Conservation (phyloP, 2,888 invertebrate species). For the Bellardia pandia region DNA sequence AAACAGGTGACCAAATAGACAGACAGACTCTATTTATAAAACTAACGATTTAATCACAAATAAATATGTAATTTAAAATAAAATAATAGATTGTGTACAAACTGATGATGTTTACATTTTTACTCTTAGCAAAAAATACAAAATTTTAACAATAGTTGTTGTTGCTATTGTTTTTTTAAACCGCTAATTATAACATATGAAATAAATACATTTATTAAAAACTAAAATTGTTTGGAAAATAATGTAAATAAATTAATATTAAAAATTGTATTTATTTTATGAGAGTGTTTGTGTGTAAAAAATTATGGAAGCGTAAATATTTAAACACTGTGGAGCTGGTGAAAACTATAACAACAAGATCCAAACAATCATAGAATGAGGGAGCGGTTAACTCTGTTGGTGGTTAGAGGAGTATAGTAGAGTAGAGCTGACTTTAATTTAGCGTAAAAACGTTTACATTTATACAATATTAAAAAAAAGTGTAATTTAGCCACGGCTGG, state of each 20-base stretch:
- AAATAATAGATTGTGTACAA: conserved; percentile 28
- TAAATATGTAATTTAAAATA: conserved; percentile 4
- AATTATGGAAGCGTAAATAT: conserved; percentile 67
- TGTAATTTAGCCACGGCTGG: conserved; percentile 40
- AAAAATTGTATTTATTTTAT: conserved; percentile 5
- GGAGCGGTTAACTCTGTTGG: not conserved
- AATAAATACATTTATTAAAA: conserved; percentile 52
- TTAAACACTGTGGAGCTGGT: conserved; percentile 36
- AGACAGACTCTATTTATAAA: not conserved
- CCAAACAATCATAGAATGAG: not conserved
- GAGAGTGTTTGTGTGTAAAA: conserved; percentile 19
- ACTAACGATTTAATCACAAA: not conserved
- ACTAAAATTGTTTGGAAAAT: conserved; percentile 15
- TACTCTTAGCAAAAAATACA: not conserved
- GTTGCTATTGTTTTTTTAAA: conserved; percentile 19
- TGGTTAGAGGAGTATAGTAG: conserved; percentile 14
- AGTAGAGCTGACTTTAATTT: conserved; percentile 59
- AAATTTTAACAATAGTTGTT: conserved; percentile 8
- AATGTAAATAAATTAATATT: conserved; percentile 10
- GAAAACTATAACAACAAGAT: conserved; percentile 22
- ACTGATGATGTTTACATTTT: conserved; percentile 42
- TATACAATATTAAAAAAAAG: conserved; percentile 54
- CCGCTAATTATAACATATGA: conserved; percentile 50
- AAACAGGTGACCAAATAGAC: not conserved
- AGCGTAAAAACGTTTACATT: conserved; percentile 72